Percentiles rank a stretch among this genome's conserved stretches.
Conservation (phyloP, 2,888 invertebrate species). For the Brenthis ino region DNA sequence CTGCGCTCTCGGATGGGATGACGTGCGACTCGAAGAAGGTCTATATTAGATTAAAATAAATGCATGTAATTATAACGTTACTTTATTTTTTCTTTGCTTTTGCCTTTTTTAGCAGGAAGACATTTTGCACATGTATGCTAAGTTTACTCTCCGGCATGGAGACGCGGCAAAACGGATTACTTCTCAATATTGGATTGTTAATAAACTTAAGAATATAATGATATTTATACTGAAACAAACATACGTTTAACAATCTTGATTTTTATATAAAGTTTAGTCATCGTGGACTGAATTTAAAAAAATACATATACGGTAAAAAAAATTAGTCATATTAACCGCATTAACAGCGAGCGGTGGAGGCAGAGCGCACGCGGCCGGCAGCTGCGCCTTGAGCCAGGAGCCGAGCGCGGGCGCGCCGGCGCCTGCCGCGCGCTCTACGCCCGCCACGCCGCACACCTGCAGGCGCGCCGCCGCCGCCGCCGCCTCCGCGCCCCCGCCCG, state of each 20-base stretch:
- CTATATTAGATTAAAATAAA: slow-evolving; percentile 62
- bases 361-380: slow-evolving; percentile 59
- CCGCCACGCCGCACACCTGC: slow-evolving; percentile 59
- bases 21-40: slow-evolving; percentile 88
- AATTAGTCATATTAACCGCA: slow-evolving; percentile 46
- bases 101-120: too few species aligned
- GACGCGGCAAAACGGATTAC: too few species aligned
- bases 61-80: background rate
- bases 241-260: too few species aligned
- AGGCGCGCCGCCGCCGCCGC: slow-evolving; percentile 61
- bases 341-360: slow-evolving; percentile 64
- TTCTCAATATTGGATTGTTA: too few species aligned
- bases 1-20: slow-evolving; percentile 91
- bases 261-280: too few species aligned
- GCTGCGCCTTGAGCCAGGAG: slow-evolving; percentile 66
- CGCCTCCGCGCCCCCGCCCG: slow-evolving; percentile 54
- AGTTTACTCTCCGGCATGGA: too few species aligned
- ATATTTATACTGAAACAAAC: too few species aligned
- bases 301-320: background rate
- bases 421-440: slow-evolving; percentile 47
- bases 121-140: too few species aligned
- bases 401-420: slow-evolving; percentile 61
- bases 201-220: too few species aligned
- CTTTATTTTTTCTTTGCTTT: background rate
- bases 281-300: background rate